Evolutionary conservation across 2,797 vertebrate species (phyloP).

Genomic region (Thunnus albacares): DNA sequence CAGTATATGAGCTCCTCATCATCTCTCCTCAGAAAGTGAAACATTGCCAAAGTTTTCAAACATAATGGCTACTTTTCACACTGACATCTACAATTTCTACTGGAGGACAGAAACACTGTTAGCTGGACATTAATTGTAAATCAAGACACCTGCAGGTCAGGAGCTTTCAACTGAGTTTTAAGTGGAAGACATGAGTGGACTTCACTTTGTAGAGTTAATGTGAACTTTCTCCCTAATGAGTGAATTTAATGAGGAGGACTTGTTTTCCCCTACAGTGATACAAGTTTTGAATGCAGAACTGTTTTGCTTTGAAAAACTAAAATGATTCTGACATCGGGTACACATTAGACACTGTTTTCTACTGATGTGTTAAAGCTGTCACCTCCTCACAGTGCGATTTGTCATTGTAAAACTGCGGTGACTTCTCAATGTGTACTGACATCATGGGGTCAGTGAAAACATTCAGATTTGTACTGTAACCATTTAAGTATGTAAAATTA

Average conservation of each 20-base stretch:
- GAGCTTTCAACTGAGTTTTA: conserved; percentile 25
- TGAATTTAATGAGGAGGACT: conserved; percentile 30
- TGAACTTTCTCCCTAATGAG: conserved; percentile 60
- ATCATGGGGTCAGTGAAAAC: too few relatives aligned
- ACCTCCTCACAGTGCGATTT: too few relatives aligned
- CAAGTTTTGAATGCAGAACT: background rate
- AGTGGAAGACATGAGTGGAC: conserved; percentile 27
- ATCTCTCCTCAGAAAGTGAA: background rate
- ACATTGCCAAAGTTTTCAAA: background rate
- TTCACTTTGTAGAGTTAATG: conserved; percentile 44
- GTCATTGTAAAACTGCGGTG: background rate
- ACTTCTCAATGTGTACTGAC: too few relatives aligned
- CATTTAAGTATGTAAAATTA: too few relatives aligned
- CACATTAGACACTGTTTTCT: background rate
- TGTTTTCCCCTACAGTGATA: conserved; percentile 21
- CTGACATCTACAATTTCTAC: too few relatives aligned
- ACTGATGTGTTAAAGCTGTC: background rate
- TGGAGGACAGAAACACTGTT: conserved; percentile 16
- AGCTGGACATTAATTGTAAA: conserved; percentile 27
- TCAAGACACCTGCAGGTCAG: conserved; percentile 24
- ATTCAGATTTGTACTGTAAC: too few relatives aligned
- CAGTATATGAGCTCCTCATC: background rate
- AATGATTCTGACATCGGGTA: too few relatives aligned
- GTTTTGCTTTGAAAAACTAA: background rate
- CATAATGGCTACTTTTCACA: background rate